Base-by-base conservation (phyloP, 2,888 invertebrate genomes). In the Drosophila limbata region DNA sequence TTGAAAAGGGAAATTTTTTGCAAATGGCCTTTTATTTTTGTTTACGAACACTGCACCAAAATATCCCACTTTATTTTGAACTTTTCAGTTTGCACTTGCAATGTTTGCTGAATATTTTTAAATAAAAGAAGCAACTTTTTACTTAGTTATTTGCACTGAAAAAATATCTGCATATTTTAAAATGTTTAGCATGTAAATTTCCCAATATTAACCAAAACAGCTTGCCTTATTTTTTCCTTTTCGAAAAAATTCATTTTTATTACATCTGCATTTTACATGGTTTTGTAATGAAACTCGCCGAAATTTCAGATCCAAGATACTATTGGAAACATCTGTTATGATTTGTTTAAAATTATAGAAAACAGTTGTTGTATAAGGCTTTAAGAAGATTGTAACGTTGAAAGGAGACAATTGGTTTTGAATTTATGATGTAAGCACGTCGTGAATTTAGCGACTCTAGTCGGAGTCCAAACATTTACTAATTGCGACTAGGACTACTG, bases 401-500 rank as follows among this genome's bases (percentile, higher is more conserved):
- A 45, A 56, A 4, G 21, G n/a, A 55, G 19, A 50, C 50, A 35
- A 13, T 21, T 19, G 21, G 42, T 33, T 44, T 25, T 25, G 35
- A 45, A 57, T 35, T 56, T 47, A 17, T 40, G 17, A 2, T 50
- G 28, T 48, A 76, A 70, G 70, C 70, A 77, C 75, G 39, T 62
- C 45, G 40, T 63, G 56, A 79, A 59, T 61, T 66, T 56, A 35
- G 56, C 35, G 31, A 60, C 56, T 52, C 51, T 40, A 37, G 47
- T 42, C 39, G 51, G 65, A 66, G 35, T 52, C 37, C 31, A 59
- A 64, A 67, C 50, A 65, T 67, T 62, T 39, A 63, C 52, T 59
- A 68, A 57, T 68, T 45, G 65, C 64, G 59, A 77, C 62, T 79
- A 65, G 31, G 65, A 68, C 69, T 75, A 80, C 56, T 62, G 62